Conservation (phyloP, 1,140 invertebrate species). For the Apis laboriosa region DNA sequence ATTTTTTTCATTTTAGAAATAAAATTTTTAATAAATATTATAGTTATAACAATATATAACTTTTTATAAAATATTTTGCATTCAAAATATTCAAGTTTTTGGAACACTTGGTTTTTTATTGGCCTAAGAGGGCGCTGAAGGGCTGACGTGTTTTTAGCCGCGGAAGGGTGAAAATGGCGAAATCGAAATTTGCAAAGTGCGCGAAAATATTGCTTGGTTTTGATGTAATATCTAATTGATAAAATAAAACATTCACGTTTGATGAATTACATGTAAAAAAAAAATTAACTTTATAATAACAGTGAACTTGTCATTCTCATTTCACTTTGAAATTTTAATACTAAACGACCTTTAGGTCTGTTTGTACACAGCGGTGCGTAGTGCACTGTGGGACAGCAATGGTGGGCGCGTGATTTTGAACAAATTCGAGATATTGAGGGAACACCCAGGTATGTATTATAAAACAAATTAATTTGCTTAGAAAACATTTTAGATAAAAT, state of each 20-base stretch:
- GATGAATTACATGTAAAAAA: neutral
- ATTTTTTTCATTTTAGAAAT: neutral
- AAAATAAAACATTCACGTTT: neutral
- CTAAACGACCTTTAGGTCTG: slow-evolving; percentile 60
- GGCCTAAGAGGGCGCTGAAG: slow-evolving; percentile 59
- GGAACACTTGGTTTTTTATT: slow-evolving; percentile 57
- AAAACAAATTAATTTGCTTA: slow-evolving; percentile 3
- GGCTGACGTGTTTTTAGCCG: slow-evolving; percentile 73
- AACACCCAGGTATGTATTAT: slow-evolving; percentile 72
- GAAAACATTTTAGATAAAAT: slow-evolving; percentile 5
- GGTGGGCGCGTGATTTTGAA: slow-evolving; percentile 88
- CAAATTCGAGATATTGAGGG: slow-evolving; percentile 81
- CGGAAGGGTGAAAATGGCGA: slow-evolving; percentile 72
- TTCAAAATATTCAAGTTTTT: slow-evolving; percentile 46
- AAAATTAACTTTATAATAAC: slow-evolving; percentile 25
- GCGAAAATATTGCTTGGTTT: slow-evolving; percentile 61
- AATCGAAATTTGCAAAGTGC: slow-evolving; percentile 75
- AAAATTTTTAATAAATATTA: neutral
- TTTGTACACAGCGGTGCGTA: slow-evolving; percentile 70
- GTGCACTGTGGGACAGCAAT: slow-evolving; percentile 84
- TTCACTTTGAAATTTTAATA: slow-evolving; percentile 34
- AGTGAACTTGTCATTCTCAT: slow-evolving; percentile 15
- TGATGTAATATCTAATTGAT: neutral
- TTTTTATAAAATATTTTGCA: neutral
- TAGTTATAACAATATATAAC: neutral